phyloP scores from a whole-genome alignment of 1,140 invertebrate genomes.

The Papilio glaucus region DNA sequence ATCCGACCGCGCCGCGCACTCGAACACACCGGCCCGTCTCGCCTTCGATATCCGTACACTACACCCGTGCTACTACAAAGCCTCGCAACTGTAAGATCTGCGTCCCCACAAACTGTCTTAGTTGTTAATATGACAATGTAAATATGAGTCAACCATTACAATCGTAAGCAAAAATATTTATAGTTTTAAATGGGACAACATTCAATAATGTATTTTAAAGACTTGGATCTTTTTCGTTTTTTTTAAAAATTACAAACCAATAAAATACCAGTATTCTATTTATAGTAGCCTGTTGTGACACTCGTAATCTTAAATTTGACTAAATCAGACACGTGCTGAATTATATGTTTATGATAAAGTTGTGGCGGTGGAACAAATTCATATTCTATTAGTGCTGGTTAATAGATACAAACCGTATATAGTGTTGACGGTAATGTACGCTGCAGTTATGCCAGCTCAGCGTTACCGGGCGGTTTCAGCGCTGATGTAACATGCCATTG shows the following conservation, averaged over 20 bases:
- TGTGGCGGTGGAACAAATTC: not conserved
- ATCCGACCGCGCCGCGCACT: slow-evolving; percentile 75
- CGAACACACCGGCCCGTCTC: slow-evolving; percentile 73
- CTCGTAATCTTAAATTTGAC: slow-evolving; percentile 10
- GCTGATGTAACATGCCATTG: slow-evolving; percentile 34
- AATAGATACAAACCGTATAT: slow-evolving; percentile 3
- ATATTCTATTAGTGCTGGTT: not conserved
- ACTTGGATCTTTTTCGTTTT: too few species aligned
- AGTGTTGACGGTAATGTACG: not conserved
- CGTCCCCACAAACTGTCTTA: not conserved
- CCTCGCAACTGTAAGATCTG: not conserved
- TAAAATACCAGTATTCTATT: not conserved
- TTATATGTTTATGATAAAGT: not conserved
- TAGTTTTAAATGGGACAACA: too few species aligned
- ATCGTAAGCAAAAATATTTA: too few species aligned
- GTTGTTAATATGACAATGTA: slow-evolving; percentile 7
- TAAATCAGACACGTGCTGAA: slow-evolving; percentile 14
- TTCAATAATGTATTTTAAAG: too few species aligned
- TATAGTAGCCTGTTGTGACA: not conserved
- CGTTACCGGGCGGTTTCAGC: slow-evolving; percentile 24
- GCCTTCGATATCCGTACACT: slow-evolving; percentile 65
- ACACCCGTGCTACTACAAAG: not conserved
- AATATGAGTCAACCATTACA: not conserved
- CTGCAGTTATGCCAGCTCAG: slow-evolving; percentile 34
- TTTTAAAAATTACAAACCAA: too few species aligned